Percentiles rank a stretch among this genome's conserved stretches.
Evolutionary conservation across 2,888 invertebrate genomes (phyloP).

Genomic region (Cetonia aurata): DNA sequence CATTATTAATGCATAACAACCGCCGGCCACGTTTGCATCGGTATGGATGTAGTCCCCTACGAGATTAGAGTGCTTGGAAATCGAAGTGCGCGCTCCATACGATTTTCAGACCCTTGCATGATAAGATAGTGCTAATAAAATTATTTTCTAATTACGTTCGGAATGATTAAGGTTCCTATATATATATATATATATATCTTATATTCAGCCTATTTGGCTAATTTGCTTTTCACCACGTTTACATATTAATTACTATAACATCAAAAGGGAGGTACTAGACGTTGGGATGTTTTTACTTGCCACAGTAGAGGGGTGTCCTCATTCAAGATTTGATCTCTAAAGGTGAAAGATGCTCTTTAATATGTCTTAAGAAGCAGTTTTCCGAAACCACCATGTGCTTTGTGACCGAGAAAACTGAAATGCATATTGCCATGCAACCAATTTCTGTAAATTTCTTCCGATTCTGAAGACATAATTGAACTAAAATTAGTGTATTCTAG

Average conservation of each 20-base stretch:
- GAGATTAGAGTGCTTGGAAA: slow-evolving; percentile 15
- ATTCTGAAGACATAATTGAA: too few relatives aligned
- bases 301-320: too few relatives aligned
- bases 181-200: neutral
- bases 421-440: too few relatives aligned
- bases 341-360: too few relatives aligned
- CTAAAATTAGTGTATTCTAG: too few relatives aligned
- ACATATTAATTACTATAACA: neutral
- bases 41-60: neutral
- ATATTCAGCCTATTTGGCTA: slow-evolving; percentile 1
- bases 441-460: too few relatives aligned
- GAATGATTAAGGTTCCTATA: slow-evolving; percentile 24
- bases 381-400: too few relatives aligned
- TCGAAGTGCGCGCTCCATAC: slow-evolving; percentile 30
- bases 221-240: slow-evolving; percentile 4
- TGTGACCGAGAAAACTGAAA: too few relatives aligned
- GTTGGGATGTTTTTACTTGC: neutral
- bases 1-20: slow-evolving; percentile 46
- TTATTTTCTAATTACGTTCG: slow-evolving; percentile 39
- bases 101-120: slow-evolving; percentile 27
- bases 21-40: slow-evolving; percentile 6
- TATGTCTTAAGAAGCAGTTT: too few relatives aligned
- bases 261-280: neutral
- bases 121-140: slow-evolving; percentile 34
- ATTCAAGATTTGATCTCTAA: too few relatives aligned